Conservation (phyloP, 2,113 vertebrate genomes). For the Amblyopsis rosae region DNA sequence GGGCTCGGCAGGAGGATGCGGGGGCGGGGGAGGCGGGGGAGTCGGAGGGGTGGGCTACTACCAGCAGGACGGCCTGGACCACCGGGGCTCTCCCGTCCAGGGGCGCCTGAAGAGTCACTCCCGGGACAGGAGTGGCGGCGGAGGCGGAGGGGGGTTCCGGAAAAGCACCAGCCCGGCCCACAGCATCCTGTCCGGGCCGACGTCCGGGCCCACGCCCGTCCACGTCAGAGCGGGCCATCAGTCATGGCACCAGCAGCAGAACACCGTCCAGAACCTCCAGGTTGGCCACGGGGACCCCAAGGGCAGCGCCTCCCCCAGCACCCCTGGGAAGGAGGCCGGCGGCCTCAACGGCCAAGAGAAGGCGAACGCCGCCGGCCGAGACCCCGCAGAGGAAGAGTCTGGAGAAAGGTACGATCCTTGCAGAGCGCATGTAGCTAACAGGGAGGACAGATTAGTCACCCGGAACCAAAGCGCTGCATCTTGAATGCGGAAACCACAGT, state of each 20-base stretch:
- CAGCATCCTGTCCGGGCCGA: conserved; percentile 82
- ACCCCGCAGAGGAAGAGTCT: conserved; percentile 78
- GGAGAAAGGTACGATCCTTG: conserved; percentile 83
- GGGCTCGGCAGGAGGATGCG: conserved; percentile 78
- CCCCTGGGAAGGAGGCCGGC: conserved; percentile 76
- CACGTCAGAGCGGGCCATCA: conserved; percentile 81
- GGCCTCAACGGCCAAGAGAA: conserved; percentile 69
- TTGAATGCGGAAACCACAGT: conserved; percentile 10
- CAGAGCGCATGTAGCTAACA: conserved; percentile 1
- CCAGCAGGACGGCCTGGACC: conserved; percentile 93
- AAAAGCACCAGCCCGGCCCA: conserved; percentile 87
- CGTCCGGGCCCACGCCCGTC: conserved; percentile 80
- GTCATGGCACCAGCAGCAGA: conserved; percentile 84
- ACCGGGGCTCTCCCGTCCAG: conserved; percentile 85
- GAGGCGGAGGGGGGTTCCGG: conserved; percentile 71
- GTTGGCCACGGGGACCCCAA: conserved; percentile 81
- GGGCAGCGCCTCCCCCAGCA: conserved; percentile 67
- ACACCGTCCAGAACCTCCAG: conserved; percentile 81
- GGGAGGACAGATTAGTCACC: conserved; percentile 18
- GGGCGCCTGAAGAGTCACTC: conserved; percentile 89
- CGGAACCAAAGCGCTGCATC: background rate
- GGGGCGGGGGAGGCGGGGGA: conserved; percentile 56
- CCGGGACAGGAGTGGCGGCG: conserved; percentile 80
- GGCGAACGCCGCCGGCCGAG: conserved; percentile 80
- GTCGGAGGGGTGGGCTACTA: conserved; percentile 85